phyloP scores from a whole-genome alignment of 2,113 vertebrate species.

The Oryctolagus cuniculus region DNA sequence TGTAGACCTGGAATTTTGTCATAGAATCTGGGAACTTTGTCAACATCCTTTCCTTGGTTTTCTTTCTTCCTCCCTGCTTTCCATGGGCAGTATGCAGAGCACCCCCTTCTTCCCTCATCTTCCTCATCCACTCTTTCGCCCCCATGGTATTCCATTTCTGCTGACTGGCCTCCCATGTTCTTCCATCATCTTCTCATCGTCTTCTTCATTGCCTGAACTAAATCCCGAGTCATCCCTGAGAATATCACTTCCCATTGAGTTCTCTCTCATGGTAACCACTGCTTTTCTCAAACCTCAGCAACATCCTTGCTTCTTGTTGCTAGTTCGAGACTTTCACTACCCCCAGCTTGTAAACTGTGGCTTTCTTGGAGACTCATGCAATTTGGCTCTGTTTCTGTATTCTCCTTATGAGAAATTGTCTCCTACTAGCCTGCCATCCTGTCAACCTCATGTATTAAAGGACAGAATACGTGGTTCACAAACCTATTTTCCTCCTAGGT shows the following conservation, averaged over 20 bases:
- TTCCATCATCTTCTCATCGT: background rate
- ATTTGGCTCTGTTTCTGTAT: background rate
- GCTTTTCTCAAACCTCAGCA: background rate
- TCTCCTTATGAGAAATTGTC: background rate
- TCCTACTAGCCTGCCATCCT: background rate
- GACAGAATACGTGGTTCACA: background rate
- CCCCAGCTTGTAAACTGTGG: background rate
- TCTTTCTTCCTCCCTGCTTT: background rate
- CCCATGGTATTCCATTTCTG: background rate
- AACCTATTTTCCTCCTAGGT: background rate
- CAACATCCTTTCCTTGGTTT: background rate
- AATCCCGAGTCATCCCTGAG: background rate
- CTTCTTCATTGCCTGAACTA: background rate
- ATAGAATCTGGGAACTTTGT: background rate
- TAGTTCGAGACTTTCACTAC: background rate
- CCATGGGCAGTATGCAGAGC: background rate
- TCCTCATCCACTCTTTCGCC: background rate
- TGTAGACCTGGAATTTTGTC: background rate
- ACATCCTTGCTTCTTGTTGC: background rate
- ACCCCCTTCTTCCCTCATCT: background rate
- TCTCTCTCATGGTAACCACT: background rate
- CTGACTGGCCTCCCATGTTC: background rate
- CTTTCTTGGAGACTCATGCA: background rate
- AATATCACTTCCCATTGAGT: background rate
- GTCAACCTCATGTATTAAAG: background rate